Evolutionary conservation across 2,888 invertebrate genomes (phyloP), one percentile per base, ranked within the genome.

Genomic region (Perithous albicinctus): DNA sequence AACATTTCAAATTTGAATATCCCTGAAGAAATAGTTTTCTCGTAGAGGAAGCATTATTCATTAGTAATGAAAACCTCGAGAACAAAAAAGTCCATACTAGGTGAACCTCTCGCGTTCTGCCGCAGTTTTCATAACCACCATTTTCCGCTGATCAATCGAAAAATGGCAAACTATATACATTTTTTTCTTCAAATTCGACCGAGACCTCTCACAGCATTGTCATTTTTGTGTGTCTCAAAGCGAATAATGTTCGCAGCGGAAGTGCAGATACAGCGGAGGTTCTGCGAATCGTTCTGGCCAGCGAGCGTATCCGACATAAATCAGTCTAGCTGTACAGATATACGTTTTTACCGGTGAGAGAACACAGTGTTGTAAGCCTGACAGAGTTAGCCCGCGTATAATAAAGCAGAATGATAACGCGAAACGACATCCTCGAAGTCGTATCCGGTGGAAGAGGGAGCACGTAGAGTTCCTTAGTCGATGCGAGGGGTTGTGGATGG

Each of bases 341-440:
- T 20, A 41, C 8, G 20, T 32, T 18, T 23, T 6, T n/a, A 41
- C n/a, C 20, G 6, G 38, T 23, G 23, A 3, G 23, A 3, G 12
- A 20, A 4, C 41, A 59, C 15, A 41, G 41, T 74, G 23, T 38
- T 59, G 26, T 23, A 73, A 48, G 51, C 35, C 64, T 20, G 38
- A 38, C 51, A 43, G 43, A 64, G 78, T 76, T 35, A 26, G 63
- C 43, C 26, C 66, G 61, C 72, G 56, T 75, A 82, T 80, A 85
- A 85, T 85, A 85, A 85, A 85, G 85, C 85, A 82, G 85, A 87
- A 88, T 88, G 88, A 89, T 88, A 89, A 89, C 86, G 87, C 86
- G 86, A 82, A 86, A 87, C 86, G 86, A 86, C 84, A 82, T 84
- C 83, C 82, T 84, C 84, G 86, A 86, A 83, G 85, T 87, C 86